Evolutionary conservation across 2,113 vertebrate species (phyloP).

Genomic region (Pedetes capensis): DNA sequence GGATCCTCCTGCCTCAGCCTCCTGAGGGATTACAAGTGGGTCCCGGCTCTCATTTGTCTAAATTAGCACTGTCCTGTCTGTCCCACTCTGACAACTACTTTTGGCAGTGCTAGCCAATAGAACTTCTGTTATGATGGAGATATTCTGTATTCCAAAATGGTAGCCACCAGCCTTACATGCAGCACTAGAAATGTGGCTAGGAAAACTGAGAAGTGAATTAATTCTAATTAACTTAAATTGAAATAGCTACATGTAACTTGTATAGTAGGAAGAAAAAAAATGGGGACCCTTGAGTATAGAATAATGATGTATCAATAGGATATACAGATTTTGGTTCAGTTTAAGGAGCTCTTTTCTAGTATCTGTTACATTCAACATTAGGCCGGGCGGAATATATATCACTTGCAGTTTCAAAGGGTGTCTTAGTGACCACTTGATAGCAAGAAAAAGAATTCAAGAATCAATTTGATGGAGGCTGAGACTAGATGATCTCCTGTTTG

Average conservation of each 20-base stretch:
- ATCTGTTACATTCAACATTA: not conserved
- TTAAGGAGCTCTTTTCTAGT: conserved; percentile 14
- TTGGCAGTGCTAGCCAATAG: not conserved
- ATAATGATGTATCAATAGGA: not conserved
- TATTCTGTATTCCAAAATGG: not conserved
- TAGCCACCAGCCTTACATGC: not conserved
- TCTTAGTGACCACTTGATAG: not conserved
- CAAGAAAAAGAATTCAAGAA: not conserved
- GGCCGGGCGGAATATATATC: not conserved
- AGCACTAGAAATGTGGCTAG: not conserved
- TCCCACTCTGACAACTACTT: not conserved
- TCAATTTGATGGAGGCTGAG: not conserved
- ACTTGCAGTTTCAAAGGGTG: not conserved
- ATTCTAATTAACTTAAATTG: conserved; percentile 18
- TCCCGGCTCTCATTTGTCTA: not conserved
- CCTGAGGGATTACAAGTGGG: no score
- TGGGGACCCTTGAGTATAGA: not conserved
- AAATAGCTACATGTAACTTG: not conserved
- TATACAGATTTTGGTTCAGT: not conserved
- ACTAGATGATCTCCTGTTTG: not conserved
- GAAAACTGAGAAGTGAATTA: not conserved
- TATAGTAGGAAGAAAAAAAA: not conserved
- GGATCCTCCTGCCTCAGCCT: no score
- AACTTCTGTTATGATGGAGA: not conserved
- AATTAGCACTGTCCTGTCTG: not conserved